These are phyloP conservation scores for Lepus europaeus DNA, from an alignment of 2,113 vertebrate genomes.

Conservation along the genomic window DNA sequence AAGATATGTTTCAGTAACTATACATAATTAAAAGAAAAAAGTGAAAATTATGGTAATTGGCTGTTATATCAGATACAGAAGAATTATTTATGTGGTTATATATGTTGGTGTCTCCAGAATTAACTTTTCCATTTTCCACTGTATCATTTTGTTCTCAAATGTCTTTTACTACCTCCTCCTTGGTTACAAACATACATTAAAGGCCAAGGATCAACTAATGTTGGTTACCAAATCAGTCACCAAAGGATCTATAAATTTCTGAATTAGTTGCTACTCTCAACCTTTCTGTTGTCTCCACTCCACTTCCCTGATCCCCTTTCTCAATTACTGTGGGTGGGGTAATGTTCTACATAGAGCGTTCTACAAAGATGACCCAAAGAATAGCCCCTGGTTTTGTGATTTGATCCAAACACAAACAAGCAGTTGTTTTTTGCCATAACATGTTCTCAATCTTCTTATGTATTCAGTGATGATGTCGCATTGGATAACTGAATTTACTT, in stretches of 20 bases:
- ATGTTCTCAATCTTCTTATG: background rate
- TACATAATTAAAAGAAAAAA: background rate
- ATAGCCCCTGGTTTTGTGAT: constrained; percentile 3
- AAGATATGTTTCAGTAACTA: background rate
- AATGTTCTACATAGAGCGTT: background rate
- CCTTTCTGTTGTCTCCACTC: background rate
- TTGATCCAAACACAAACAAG: background rate
- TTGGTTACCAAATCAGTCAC: background rate
- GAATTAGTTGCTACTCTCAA: background rate
- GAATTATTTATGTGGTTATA: background rate
- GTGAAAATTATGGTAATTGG: background rate
- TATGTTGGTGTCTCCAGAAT: constrained; percentile 9
- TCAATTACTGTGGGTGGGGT: background rate
- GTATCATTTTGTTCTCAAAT: background rate
- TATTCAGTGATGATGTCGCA: background rate
- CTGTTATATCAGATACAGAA: background rate
- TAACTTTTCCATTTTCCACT: background rate
- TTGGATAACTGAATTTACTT: background rate
- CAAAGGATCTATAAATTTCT: background rate
- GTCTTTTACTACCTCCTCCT: background rate
- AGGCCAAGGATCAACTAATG: background rate
- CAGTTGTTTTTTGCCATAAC: background rate
- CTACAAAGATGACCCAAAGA: background rate
- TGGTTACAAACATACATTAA: background rate
- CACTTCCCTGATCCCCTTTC: background rate